Conservation (phyloP, 2,113 vertebrate genomes). For the Narcine bancroftii region DNA sequence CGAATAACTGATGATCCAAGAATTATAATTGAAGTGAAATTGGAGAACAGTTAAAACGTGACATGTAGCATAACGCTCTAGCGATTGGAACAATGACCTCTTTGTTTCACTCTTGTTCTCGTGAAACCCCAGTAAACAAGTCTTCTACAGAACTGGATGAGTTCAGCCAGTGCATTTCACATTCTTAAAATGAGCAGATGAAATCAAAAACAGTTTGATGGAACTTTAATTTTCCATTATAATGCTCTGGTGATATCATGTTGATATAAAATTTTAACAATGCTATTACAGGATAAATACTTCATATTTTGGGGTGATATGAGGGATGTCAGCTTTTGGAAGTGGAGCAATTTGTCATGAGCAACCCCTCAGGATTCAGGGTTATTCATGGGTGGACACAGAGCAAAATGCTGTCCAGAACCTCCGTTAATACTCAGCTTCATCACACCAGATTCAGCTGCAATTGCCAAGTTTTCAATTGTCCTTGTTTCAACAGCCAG, state of each 20-base stretch:
- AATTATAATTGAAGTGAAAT: background rate
- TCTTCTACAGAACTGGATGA: background rate
- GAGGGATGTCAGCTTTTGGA: background rate
- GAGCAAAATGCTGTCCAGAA: background rate
- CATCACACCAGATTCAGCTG: background rate
- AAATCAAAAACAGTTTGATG: background rate
- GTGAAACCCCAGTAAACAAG: background rate
- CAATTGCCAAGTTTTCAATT: background rate
- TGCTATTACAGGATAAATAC: background rate
- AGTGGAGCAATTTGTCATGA: background rate
- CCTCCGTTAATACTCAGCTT: background rate
- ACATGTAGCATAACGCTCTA: background rate
- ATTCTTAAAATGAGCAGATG: background rate
- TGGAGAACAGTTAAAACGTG: background rate
- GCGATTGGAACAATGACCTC: background rate
- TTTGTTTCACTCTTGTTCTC: background rate
- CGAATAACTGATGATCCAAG: background rate
- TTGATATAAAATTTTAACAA: background rate
- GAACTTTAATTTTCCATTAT: constrained; percentile 19
- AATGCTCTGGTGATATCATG: background rate
- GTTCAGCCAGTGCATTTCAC: background rate
- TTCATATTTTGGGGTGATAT: background rate
- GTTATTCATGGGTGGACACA: background rate
- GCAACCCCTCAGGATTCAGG: background rate
- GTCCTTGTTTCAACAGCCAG: background rate